Conservation (phyloP, 2,797 vertebrate species). For the Clarias laeviceps region DNA sequence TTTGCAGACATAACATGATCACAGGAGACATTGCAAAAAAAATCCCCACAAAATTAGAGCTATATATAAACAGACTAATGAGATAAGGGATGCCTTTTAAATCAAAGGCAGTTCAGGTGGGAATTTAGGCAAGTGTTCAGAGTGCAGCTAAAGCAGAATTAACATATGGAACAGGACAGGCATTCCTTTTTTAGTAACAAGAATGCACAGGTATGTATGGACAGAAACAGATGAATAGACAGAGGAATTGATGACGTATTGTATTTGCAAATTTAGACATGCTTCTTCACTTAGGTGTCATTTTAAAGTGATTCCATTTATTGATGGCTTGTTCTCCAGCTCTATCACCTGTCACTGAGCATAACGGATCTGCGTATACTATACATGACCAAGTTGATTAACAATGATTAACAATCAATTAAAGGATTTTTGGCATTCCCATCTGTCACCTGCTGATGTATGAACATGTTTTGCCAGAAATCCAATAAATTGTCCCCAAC, state of each 20-base stretch:
- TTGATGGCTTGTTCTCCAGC: constrained; percentile 1
- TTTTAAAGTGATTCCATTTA: not conserved
- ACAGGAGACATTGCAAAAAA: not conserved
- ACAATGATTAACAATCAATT: not conserved
- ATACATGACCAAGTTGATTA: not conserved
- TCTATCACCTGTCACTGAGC: not conserved
- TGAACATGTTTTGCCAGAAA: not conserved
- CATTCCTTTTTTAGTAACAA: not conserved
- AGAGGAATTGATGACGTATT: not conserved
- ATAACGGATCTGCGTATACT: not conserved
- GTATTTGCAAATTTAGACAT: not conserved
- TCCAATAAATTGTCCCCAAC: no score
- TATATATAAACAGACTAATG: not conserved
- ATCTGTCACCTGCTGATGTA: not conserved
- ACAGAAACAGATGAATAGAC: not conserved
- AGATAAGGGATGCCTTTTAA: not conserved
- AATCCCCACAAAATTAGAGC: not conserved
- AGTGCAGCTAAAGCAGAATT: not conserved
- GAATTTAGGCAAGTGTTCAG: not conserved
- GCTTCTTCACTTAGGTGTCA: not conserved
- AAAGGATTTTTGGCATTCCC: not conserved
- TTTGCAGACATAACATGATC: constrained; percentile 22
- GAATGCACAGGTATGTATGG: not conserved
- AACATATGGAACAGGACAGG: not conserved
- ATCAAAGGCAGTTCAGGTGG: not conserved